A percentile compares a stretch with the other conserved stretches of the same genome.
phyloP scores from a whole-genome alignment of 2,797 vertebrate genomes.

The Orestias chungarensis region DNA sequence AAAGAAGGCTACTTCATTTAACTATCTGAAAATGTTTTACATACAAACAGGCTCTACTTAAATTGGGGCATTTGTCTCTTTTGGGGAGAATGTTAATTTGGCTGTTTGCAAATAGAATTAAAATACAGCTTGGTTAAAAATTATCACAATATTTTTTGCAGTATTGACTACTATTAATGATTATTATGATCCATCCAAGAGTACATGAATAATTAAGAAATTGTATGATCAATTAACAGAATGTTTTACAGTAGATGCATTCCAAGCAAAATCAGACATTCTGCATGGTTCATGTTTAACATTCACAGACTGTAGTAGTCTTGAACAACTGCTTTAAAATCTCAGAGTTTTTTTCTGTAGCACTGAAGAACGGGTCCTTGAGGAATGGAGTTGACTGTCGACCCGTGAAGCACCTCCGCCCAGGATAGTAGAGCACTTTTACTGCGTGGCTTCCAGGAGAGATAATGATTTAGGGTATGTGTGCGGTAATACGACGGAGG shows the following conservation, averaged over 20 bases:
- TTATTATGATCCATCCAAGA: too few relatives aligned
- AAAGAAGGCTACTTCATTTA: too few relatives aligned
- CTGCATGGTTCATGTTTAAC: background rate
- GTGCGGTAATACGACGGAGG: background rate
- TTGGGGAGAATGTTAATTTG: too few relatives aligned
- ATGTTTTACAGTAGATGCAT: background rate
- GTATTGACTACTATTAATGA: too few relatives aligned
- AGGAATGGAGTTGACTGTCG: constrained; percentile 13
- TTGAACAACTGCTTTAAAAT: background rate
- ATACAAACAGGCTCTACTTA: too few relatives aligned
- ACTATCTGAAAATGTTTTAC: background rate
- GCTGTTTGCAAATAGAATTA: too few relatives aligned
- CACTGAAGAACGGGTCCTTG: background rate
- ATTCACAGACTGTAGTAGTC: too few relatives aligned
- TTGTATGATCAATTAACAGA: too few relatives aligned
- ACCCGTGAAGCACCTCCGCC: background rate
- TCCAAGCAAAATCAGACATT: background rate
- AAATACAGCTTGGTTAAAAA: too few relatives aligned
- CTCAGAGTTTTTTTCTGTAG: background rate
- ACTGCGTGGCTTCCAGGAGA: constrained; percentile 28
- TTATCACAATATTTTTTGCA: too few relatives aligned
- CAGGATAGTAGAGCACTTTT: background rate
- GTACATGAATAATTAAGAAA: too few relatives aligned
- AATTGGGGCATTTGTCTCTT: too few relatives aligned
- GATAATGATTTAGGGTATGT: constrained; percentile 12